Evolutionary conservation across 2,888 invertebrate species (phyloP), one percentile per base, ranked within the genome.

Genomic region (Lampropteryx suffumata): DNA sequence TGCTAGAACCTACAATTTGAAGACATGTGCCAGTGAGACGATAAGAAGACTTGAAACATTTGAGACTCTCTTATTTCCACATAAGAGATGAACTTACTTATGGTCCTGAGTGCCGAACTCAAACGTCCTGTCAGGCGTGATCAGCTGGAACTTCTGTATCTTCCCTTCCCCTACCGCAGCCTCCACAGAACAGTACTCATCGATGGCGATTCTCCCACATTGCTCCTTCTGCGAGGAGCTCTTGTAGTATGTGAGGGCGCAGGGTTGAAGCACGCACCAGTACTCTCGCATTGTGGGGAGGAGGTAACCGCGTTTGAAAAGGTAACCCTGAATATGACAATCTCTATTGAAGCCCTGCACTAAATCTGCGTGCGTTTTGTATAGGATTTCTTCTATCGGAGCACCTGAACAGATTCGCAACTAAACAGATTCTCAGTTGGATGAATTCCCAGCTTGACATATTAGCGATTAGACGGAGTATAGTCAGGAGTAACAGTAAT

Each of bases 201-300:
- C 94, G 14, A 95, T 90, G 0, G 83, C 63, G 44, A 96, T 92
- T 12, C 92, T 84, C 0, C 95, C 95, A 51, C 94, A 94, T 36
- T 92, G 90, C 12, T 95, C 94, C 66, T 92, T 94, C 53, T 89
- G 89, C 0, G 93, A 93, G 0, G 93, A 92, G 62, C 92, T 93
- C 76, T 95, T 95, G 79, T 93, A 96, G 77, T 95, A 96, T 0
- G 92, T 92, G 33, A 96, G 87, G 40, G 94, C 93, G 24, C 93
- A 93, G 0, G 96, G 95, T 50, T 94, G 93, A 0, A 96, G 84
- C 0, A 96, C 95, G 70, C 96, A 95, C 95, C 95, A 96, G 73
- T 95, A 94, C 62, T 95, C 95, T 10, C 94, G 91, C 91, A 95
- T 93, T 0, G 94, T 94, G 0, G 95, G 95, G 24, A 96, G 87